Evolutionary conservation across 2,888 invertebrate species (phyloP), one percentile per base, ranked within the genome.

Genomic region (Rhimphoctona megacephalus): DNA sequence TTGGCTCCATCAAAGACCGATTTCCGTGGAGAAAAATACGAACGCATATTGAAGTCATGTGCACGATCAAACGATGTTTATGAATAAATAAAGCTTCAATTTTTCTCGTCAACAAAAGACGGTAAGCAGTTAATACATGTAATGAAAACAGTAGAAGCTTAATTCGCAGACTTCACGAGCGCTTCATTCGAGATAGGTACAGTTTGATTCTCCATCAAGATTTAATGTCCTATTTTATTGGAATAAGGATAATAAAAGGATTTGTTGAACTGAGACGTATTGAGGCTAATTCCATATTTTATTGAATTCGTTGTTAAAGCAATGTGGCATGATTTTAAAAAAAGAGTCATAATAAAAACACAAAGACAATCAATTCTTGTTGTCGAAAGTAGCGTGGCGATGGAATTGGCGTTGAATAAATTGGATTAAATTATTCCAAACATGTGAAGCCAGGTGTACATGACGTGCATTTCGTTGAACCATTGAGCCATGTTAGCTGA

Each of bases 361-460:
- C 30, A 30, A 30, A 30, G 61, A 14, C 17, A 30, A 61, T 61
- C 5, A 30, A 61, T 30, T 22, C 14, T 30, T 30, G 7, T 11
- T 61, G 61, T 61, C 30, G 61, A 61, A 25, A 61, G 25, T 73
- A 36, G n/a, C 36, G 33, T 19, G 33, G n/a, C 2, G 9, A 73
- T 52, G 33, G n/a, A 46, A 43, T n/a, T 19, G 36, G 67, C 39
- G 22, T 85, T 70, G 85, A 52, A 89, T 7, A 22, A 72, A 17
- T 2, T 17, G 14, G 30, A 5, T 61, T 30, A 61, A 30, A 61
- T 17, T 61, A 87, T 14, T 73, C 88, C 85, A 6, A 90, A 73
- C 9, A 81, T 7, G 66, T 87, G 87, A n/a, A 87, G 67, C 67
- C 89, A 43, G 9, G 33, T 39, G 72, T 91, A 91, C 4, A 67